Conservation (phyloP, 2,113 vertebrate genomes). For the Romanogobio albipinnatus region DNA sequence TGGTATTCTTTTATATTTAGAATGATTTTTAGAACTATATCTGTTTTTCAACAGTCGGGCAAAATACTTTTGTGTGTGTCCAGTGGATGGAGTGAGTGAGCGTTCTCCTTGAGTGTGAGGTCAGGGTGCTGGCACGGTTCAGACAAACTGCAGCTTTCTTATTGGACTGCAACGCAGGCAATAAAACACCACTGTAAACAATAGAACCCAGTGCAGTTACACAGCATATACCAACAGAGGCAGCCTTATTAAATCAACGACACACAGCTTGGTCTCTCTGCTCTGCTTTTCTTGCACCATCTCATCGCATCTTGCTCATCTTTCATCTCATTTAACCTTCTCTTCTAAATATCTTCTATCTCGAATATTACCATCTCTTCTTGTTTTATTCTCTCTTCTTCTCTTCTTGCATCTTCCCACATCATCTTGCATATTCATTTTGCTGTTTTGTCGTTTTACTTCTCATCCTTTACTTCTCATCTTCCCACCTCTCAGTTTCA, state of each 20-base stretch:
- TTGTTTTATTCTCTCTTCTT: background rate
- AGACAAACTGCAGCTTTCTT: constrained; percentile 27
- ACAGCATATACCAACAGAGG: background rate
- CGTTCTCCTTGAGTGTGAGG: constrained; percentile 20
- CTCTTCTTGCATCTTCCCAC: background rate
- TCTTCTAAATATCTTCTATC: background rate
- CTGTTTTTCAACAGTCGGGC: background rate
- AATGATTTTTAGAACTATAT: too few relatives aligned
- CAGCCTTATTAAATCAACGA: background rate
- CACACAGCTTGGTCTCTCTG: background rate
- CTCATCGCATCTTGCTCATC: background rate
- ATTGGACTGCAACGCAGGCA: constrained; percentile 22
- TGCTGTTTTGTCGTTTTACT: background rate
- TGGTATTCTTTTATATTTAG: too few relatives aligned
- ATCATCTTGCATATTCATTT: constrained; percentile 4
- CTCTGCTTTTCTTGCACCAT: constrained; percentile 2
- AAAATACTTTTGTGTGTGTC: background rate
- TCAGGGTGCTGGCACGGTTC: constrained; percentile 10
- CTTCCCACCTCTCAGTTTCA: background rate
- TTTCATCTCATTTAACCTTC: background rate
- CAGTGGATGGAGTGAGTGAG: constrained; percentile 11
- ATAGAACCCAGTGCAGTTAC: background rate
- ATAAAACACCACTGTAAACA: constrained; percentile 22
- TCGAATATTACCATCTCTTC: background rate
- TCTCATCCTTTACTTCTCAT: background rate